Evolutionary conservation across 2,888 invertebrate genomes (phyloP).

Genomic region (Fragum fragum): DNA sequence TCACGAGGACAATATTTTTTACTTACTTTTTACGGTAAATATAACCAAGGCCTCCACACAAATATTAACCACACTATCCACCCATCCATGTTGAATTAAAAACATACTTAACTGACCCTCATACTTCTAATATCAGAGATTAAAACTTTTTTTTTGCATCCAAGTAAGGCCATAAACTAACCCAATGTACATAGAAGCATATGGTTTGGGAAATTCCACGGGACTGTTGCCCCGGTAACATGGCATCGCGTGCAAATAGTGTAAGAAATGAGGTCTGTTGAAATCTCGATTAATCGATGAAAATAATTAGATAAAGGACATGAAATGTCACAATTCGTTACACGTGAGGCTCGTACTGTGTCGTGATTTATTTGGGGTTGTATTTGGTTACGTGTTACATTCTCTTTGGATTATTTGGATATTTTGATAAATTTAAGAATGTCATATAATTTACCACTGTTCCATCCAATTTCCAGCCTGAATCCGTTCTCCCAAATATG

Average conservation of each 20-base stretch:
- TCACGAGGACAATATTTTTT: too few species aligned
- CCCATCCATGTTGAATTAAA: not conserved
- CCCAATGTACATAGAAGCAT: conserved; percentile 7
- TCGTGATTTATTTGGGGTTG: not conserved
- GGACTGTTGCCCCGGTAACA: not conserved
- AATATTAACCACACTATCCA: not conserved
- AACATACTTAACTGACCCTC: not conserved
- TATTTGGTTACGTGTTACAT: too few species aligned
- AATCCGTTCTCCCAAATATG: too few species aligned
- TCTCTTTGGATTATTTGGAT: too few species aligned
- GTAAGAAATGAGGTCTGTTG: conserved; percentile 9
- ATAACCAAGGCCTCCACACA: not conserved
- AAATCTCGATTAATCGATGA: conserved; percentile 8
- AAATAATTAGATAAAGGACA: not conserved
- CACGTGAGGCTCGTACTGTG: too few species aligned
- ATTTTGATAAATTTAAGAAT: too few species aligned
- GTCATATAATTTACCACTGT: too few species aligned
- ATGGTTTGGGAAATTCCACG: conserved; percentile 1
- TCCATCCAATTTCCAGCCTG: too few species aligned
- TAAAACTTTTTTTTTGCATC: not conserved
- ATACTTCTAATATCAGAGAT: not conserved
- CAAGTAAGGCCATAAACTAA: not conserved
- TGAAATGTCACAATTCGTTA: too few species aligned
- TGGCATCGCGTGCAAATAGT: conserved; percentile 15
- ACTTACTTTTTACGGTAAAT: not conserved